Conservation (phyloP, 2,797 vertebrate species). For the Acestrorhynchus altus region DNA sequence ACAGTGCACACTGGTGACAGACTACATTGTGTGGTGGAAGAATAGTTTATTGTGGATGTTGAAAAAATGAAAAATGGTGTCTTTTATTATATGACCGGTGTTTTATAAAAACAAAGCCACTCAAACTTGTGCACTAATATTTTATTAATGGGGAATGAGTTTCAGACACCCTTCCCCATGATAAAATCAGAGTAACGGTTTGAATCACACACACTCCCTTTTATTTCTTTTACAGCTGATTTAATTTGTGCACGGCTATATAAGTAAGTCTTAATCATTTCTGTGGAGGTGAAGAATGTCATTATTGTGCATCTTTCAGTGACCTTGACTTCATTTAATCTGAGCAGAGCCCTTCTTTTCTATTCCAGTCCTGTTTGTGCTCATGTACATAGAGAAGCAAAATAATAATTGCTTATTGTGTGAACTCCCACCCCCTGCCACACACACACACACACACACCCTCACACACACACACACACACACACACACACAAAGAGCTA, state of each 20-base stretch:
- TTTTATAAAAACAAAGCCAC: too few relatives aligned
- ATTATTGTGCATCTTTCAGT: constrained; percentile 32
- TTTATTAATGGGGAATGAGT: too few relatives aligned
- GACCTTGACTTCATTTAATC: constrained; percentile 8
- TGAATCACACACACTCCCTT: background rate
- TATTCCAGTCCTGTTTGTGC: constrained; percentile 16
- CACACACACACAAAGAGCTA: background rate
- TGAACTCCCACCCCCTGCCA: background rate
- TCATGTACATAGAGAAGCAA: constrained; percentile 37
- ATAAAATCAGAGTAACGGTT: too few relatives aligned
- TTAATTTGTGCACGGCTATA: background rate
- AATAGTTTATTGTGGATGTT: too few relatives aligned
- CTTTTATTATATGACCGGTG: too few relatives aligned
- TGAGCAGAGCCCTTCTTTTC: constrained; percentile 4
- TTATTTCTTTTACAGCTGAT: background rate
- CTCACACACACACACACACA: too few relatives aligned
- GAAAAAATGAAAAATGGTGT: too few relatives aligned
- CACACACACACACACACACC: background rate
- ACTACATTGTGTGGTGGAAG: too few relatives aligned
- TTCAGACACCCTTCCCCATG: too few relatives aligned
- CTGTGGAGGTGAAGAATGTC: constrained; percentile 18
- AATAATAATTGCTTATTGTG: constrained; percentile 34
- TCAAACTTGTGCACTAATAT: too few relatives aligned
- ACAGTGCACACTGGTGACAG: too few relatives aligned
- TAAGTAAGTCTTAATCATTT: background rate